These are phyloP conservation scores for Phocides pigmalion DNA, from an alignment of 1,140 invertebrate genomes.

Conservation along the genomic window DNA sequence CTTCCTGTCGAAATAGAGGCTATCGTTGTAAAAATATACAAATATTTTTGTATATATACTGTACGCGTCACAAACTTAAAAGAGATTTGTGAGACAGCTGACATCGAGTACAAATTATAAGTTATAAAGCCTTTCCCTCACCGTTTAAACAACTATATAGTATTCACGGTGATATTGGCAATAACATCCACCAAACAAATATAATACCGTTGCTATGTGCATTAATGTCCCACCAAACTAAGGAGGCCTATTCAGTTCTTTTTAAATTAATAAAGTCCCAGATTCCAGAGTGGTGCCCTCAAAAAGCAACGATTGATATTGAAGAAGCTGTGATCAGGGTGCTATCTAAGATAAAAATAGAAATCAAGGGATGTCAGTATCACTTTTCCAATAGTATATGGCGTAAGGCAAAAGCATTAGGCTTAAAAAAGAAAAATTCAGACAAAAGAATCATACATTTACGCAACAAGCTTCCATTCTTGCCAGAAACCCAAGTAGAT, in stretches of 20 bases:
- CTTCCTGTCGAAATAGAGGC: too few species aligned
- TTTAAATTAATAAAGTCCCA: conserved; percentile 25
- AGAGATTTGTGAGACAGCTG: too few species aligned
- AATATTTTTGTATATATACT: too few species aligned
- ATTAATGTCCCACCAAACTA: conserved; percentile 23
- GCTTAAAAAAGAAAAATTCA: conserved; percentile 8
- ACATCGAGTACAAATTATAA: too few species aligned
- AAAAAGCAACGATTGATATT: conserved; percentile 7
- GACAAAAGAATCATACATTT: not conserved
- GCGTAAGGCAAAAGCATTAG: conserved; percentile 11
- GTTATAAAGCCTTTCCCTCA: too few species aligned
- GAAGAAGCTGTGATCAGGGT: conserved; percentile 11
- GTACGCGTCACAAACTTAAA: too few species aligned
- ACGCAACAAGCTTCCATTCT: not conserved
- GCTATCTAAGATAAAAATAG: conserved; percentile 11
- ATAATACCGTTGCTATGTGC: conserved; percentile 34
- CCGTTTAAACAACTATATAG: not conserved
- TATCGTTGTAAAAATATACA: too few species aligned
- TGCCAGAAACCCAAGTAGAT: conserved; percentile 9
- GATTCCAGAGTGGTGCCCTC: conserved; percentile 22
- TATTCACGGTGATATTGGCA: conserved; percentile 34
- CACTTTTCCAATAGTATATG: conserved; percentile 10
- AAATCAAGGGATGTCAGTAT: conserved; percentile 11
- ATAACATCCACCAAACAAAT: conserved; percentile 31
- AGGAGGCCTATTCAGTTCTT: conserved; percentile 27